Conservation (phyloP, 1,140 invertebrate species). For the Hormaphis cornu region DNA sequence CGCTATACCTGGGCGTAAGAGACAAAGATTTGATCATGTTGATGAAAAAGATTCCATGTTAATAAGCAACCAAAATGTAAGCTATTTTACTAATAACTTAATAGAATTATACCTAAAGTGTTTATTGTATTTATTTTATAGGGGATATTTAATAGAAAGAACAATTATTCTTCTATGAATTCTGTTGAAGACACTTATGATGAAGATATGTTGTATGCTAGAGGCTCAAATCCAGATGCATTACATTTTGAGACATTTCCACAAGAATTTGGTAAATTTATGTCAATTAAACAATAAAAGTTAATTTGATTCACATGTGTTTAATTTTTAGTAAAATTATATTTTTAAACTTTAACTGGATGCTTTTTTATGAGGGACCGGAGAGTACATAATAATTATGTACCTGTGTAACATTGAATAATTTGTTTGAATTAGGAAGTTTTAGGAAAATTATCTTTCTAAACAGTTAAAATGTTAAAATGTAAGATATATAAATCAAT, state of each 20-base stretch:
- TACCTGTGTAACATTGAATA: no score
- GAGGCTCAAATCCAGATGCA: background rate
- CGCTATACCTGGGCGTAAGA: constrained; percentile 17
- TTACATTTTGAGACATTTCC: constrained; percentile 11
- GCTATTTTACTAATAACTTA: background rate
- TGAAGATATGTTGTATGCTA: constrained; percentile 9
- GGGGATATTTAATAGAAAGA: constrained; percentile 16
- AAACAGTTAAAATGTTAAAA: no score
- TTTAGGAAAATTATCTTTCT: no score
- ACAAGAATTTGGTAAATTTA: constrained; percentile 16
- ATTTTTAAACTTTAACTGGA: no score
- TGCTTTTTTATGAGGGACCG: no score
- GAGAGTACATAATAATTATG: no score
- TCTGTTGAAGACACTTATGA: background rate
- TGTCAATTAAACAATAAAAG: no score
- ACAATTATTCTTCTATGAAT: background rate
- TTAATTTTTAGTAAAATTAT: no score
- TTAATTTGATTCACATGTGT: no score
- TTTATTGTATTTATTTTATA: background rate
- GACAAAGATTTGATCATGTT: constrained; percentile 8
- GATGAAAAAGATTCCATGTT: constrained; percentile 3
- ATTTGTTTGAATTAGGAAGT: no score
- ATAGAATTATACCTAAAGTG: background rate
- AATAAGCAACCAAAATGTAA: constrained; percentile 16
- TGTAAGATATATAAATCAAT: no score